Evolutionary conservation across 2,113 vertebrate species (phyloP).

Genomic region (Acanthochromis polyacanthus): DNA sequence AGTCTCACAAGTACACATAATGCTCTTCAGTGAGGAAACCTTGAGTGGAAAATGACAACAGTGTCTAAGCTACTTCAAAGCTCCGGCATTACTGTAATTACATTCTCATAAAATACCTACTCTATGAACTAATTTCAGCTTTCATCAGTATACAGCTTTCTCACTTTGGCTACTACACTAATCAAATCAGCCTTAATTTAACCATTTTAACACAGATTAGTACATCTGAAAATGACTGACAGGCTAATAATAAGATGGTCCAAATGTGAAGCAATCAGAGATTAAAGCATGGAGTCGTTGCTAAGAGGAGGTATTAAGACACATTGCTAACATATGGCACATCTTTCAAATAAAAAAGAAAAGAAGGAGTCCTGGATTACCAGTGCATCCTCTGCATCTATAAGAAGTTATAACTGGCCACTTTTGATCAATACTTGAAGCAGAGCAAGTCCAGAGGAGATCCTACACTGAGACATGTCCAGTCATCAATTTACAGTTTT

Average conservation of each 20-base stretch:
- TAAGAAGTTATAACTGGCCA: constrained; percentile 10
- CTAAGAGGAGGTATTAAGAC: too few relatives aligned
- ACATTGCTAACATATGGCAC: neutral
- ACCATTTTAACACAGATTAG: neutral
- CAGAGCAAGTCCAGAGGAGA: constrained; percentile 9
- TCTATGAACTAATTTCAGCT: neutral
- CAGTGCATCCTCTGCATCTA: neutral
- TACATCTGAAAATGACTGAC: neutral
- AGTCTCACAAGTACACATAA: neutral
- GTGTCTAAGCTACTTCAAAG: neutral
- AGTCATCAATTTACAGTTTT: constrained; percentile 1
- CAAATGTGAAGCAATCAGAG: neutral
- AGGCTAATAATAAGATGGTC: neutral
- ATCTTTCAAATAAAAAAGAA: constrained; percentile 26
- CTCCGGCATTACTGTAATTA: neutral
- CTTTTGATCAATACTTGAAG: constrained; percentile 16
- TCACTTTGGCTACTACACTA: neutral
- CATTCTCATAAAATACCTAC: neutral
- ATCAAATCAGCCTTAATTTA: neutral
- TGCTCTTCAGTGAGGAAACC: constrained; percentile 4
- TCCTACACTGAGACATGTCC: neutral
- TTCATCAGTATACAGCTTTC: neutral
- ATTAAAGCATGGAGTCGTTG: neutral
- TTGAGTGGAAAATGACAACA: neutral
- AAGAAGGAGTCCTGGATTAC: constrained; percentile 20